These are phyloP conservation scores for Acinonyx jubatus DNA, from an alignment of 2,113 vertebrate species.

Conservation along the genomic window DNA sequence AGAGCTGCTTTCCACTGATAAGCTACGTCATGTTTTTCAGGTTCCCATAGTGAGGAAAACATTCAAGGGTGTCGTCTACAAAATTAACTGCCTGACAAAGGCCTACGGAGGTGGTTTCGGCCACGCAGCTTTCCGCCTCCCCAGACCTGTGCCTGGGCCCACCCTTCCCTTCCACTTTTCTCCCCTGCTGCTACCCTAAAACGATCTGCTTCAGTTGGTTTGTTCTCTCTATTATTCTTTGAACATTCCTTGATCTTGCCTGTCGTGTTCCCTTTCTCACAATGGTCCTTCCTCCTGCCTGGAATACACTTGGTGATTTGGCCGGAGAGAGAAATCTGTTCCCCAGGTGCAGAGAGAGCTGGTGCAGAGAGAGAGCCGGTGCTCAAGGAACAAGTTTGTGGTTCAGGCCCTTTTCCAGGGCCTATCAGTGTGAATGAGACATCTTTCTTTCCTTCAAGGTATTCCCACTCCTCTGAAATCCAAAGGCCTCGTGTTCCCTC, in stretches of 20 bases:
- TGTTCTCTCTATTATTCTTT: not conserved
- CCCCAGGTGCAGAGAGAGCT: not conserved
- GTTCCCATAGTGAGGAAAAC: constrained; percentile 51
- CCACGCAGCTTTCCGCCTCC: not conserved
- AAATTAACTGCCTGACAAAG: constrained; percentile 28
- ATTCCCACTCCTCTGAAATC: not conserved
- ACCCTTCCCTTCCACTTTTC: not conserved
- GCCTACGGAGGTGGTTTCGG: not conserved
- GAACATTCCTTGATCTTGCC: not conserved
- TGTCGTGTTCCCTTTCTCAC: not conserved
- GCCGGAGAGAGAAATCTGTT: not conserved
- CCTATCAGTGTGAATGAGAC: not conserved
- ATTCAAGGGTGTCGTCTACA: not conserved
- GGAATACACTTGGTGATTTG: not conserved
- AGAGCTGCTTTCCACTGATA: not conserved
- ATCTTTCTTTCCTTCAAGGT: not conserved
- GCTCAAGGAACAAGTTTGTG: not conserved
- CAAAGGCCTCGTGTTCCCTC: not conserved
- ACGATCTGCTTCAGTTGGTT: not conserved
- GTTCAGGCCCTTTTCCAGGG: not conserved
- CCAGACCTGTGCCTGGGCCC: not conserved
- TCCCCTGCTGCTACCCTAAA: not conserved
- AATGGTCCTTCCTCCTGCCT: not conserved
- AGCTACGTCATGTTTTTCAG: constrained; percentile 12
- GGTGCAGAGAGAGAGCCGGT: not conserved